Evolutionary conservation across 2,113 vertebrate species (phyloP).

Genomic region (Glaucidium brasilianum): DNA sequence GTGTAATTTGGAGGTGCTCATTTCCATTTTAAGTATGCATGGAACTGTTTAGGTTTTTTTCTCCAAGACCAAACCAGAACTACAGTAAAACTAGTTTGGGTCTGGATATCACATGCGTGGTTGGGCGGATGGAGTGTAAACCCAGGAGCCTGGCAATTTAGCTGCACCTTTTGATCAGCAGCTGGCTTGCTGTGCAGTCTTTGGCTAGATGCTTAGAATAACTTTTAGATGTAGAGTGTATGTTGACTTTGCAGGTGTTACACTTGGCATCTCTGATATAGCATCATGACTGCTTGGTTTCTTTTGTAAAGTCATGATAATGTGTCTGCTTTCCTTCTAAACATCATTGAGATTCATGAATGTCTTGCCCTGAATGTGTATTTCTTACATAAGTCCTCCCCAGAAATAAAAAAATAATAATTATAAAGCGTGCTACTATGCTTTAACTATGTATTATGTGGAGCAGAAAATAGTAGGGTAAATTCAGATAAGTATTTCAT

Average conservation of each 20-base stretch:
- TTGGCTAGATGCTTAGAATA: not conserved
- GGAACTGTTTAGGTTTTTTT: not conserved
- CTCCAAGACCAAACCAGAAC: not conserved
- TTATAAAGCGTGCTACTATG: not conserved
- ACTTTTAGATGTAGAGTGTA: not conserved
- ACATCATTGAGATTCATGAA: not conserved
- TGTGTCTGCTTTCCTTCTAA: not conserved
- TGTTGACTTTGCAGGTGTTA: not conserved
- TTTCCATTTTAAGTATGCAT: not conserved
- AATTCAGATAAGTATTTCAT: not conserved
- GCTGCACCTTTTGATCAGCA: not conserved
- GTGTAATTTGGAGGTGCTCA: not conserved
- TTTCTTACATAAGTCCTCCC: not conserved
- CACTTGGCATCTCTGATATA: not conserved
- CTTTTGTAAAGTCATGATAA: not conserved
- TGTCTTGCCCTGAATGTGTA: not conserved
- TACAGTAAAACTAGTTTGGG: not conserved
- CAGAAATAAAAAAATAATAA: not conserved
- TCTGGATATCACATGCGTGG: not conserved
- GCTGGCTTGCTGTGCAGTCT: rapidly evolving
- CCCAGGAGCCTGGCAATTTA: not conserved
- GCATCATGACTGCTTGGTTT: not conserved
- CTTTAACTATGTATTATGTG: not conserved
- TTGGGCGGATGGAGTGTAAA: not conserved
- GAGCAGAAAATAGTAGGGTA: not conserved